phyloP scores from a whole-genome alignment of 1,140 invertebrate species.

The Camponotus floridanus region DNA sequence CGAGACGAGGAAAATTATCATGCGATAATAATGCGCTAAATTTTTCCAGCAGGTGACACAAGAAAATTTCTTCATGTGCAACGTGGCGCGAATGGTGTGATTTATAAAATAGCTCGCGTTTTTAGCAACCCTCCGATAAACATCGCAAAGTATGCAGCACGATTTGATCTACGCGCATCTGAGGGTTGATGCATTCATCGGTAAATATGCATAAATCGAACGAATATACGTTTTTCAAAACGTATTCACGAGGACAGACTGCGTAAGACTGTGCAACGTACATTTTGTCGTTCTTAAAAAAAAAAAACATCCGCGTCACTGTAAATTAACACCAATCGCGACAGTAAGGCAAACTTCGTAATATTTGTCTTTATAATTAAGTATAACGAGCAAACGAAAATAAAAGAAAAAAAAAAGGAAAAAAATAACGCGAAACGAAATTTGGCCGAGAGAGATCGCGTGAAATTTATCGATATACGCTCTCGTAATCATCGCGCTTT shows the following conservation, averaged over 20 bases:
- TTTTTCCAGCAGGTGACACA: neutral
- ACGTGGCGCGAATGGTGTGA: conserved; percentile 43
- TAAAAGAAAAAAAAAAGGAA: neutral
- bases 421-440: conserved; percentile 36
- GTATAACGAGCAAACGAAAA: conserved; percentile 1
- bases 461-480: conserved; percentile 11
- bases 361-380: conserved; percentile 36
- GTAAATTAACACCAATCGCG: conserved; percentile 64
- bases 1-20: neutral
- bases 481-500: conserved; percentile 40
- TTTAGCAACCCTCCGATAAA: neutral
- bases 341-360: conserved; percentile 46
- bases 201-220: neutral
- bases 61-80: neutral
- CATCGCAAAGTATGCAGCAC: neutral
- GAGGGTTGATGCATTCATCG: neutral
- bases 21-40: neutral
- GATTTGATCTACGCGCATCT: neutral
- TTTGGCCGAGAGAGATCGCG: conserved; percentile 7
- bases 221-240: conserved; percentile 16
- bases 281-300: conserved; percentile 21
- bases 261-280: conserved; percentile 51
- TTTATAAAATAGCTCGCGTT: neutral
- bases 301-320: conserved; percentile 36
- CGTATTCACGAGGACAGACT: conserved; percentile 2